These are phyloP conservation scores for Prosopocoilus inquinatus DNA, from an alignment of 2,888 invertebrate species.

Conservation along the genomic window DNA sequence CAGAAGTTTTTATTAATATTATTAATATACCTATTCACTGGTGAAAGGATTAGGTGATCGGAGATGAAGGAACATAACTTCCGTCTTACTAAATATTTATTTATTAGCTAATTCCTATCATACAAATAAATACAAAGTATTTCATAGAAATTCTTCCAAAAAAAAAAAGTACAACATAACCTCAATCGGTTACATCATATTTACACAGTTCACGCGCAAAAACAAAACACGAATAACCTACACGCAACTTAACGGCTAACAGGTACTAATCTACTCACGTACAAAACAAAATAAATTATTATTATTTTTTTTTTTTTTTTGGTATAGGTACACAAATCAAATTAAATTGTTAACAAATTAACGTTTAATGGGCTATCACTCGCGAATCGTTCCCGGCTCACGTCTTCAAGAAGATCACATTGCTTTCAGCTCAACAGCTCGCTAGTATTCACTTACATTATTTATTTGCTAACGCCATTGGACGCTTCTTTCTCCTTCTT, in stretches of 20 bases:
- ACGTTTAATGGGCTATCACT: no score
- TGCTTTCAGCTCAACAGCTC: background rate
- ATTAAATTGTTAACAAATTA: no score
- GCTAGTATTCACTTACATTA: background rate
- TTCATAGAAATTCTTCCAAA: conserved; percentile 9
- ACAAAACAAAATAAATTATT: no score
- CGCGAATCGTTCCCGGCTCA: background rate
- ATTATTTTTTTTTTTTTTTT: no score
- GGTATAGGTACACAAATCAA: no score
- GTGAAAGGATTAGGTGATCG: no score
- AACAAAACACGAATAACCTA: no score
- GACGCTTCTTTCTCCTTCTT: conserved; percentile 3
- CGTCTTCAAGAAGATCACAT: background rate
- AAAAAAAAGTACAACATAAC: background rate
- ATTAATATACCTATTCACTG: background rate
- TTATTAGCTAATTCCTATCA: background rate
- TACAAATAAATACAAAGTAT: background rate
- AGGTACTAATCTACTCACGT: no score
- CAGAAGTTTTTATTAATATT: background rate
- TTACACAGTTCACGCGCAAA: no score
- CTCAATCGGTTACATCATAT: background rate
- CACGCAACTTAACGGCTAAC: no score
- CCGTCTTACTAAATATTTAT: background rate
- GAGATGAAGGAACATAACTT: background rate
- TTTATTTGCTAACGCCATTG: conserved; percentile 3